Conservation (phyloP, 2,797 vertebrate genomes). For the Lemur catta region DNA sequence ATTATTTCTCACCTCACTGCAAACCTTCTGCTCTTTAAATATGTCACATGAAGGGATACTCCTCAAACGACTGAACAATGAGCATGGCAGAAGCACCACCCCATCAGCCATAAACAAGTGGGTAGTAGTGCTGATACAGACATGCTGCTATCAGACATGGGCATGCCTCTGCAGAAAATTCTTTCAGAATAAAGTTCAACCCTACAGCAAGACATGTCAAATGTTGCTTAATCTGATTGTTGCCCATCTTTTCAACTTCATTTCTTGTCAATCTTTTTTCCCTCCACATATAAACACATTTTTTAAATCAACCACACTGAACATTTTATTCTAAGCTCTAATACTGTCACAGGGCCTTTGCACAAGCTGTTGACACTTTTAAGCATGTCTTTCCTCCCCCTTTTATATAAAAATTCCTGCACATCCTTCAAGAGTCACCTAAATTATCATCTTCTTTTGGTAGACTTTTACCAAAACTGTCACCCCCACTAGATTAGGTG, state of each 20-base stretch:
- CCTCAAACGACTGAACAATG: not conserved
- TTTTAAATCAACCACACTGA: not conserved
- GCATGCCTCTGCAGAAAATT: not conserved
- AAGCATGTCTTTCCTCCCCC: too few relatives aligned
- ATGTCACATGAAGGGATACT: fast-evolving
- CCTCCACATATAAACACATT: not conserved
- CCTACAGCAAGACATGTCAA: not conserved
- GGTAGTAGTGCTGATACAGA: fast-evolving
- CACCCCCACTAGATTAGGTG: too few relatives aligned
- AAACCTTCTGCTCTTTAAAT: not conserved
- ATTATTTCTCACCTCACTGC: not conserved
- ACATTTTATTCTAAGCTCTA: not conserved
- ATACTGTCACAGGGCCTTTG: not conserved
- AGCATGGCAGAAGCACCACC: fast-evolving
- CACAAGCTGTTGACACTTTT: not conserved
- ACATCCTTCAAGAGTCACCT: not conserved
- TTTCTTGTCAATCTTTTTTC: not conserved
- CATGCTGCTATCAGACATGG: fast-evolving
- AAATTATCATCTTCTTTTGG: not conserved
- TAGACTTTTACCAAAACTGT: not conserved
- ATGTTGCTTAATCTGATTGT: not conserved
- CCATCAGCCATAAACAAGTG: fast-evolving
- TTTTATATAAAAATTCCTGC: not conserved
- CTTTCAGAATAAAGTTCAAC: not conserved
- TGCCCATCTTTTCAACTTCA: not conserved